Percentiles rank a stretch among this genome's conserved stretches.
phyloP scores from a whole-genome alignment of 2,888 invertebrate genomes.

The Anticlea derivata region DNA sequence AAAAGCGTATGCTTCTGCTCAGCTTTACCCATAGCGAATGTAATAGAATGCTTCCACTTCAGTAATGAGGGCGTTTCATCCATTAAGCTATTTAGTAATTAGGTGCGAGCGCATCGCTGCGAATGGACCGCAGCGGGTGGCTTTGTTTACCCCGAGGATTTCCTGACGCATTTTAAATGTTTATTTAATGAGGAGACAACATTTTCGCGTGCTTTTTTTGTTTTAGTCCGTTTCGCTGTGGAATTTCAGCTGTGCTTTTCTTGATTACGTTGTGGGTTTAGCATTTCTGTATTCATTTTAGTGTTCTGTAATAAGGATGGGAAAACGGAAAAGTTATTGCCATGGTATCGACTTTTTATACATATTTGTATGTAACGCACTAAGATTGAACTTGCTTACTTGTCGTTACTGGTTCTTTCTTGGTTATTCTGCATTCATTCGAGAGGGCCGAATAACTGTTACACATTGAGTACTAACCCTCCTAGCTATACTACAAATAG shows the following conservation, averaged over 20 bases:
- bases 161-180: constrained; percentile 43
- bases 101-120: constrained; percentile 59
- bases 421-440: too few relatives aligned
- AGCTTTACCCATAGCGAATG: constrained; percentile 27
- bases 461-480: too few relatives aligned
- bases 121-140: constrained; percentile 56
- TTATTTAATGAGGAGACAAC: constrained; percentile 37
- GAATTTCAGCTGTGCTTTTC: constrained; percentile 19
- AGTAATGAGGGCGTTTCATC: constrained; percentile 68
- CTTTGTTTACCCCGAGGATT: constrained; percentile 49
- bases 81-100: constrained; percentile 77
- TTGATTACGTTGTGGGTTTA: constrained; percentile 23
- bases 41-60: constrained; percentile 44
- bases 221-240: constrained; percentile 15
- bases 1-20: constrained; percentile 2
- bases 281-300: constrained; percentile 6
- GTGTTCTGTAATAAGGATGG: background rate
- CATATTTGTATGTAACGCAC: too few relatives aligned
- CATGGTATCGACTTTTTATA: too few relatives aligned
- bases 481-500: too few relatives aligned
- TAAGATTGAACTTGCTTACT: too few relatives aligned
- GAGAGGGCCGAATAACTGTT: too few relatives aligned
- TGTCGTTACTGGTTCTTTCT: too few relatives aligned
- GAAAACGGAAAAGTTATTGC: background rate
- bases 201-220: constrained; percentile 34